Percentiles rank a stretch among this genome's conserved stretches.
Conservation (phyloP, 2,113 vertebrate species). For the Cyprinodon variegatus region DNA sequence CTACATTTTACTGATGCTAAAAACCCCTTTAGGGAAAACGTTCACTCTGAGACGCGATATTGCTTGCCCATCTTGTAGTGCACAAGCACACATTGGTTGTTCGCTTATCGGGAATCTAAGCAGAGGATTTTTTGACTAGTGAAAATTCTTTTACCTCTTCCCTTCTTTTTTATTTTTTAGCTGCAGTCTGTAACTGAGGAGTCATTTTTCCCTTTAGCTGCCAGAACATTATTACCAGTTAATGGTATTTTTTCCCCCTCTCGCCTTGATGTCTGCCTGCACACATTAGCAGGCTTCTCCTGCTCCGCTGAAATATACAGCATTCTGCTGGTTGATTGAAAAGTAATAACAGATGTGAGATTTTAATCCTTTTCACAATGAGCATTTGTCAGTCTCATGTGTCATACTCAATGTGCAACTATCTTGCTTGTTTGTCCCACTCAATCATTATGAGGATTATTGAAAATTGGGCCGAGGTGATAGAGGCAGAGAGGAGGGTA, state of each 20-base stretch:
- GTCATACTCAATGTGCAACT: slow-evolving; percentile 31
- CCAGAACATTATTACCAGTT: slow-evolving; percentile 24
- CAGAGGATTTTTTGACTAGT: too few relatives aligned
- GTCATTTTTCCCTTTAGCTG: slow-evolving; percentile 40
- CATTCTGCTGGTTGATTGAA: slow-evolving; percentile 53
- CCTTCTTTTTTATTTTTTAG: slow-evolving; percentile 15
- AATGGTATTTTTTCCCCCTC: background rate
- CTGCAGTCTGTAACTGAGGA: slow-evolving; percentile 13
- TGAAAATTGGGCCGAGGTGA: slow-evolving; percentile 68
- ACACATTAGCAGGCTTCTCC: slow-evolving; percentile 46
- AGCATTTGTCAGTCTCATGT: slow-evolving; percentile 12
- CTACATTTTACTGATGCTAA: too few relatives aligned
- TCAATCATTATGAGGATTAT: slow-evolving; percentile 33
- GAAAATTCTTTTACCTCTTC: slow-evolving; percentile 9
- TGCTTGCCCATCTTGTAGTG: too few relatives aligned
- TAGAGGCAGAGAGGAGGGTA: slow-evolving; percentile 55
- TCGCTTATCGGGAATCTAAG: too few relatives aligned
- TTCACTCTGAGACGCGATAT: too few relatives aligned
- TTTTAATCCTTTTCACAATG: slow-evolving; percentile 37
- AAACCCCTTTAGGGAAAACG: too few relatives aligned
- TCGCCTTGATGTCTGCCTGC: slow-evolving; percentile 44
- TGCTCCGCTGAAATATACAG: slow-evolving; percentile 20
- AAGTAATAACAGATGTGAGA: slow-evolving; percentile 53
- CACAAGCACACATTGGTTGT: too few relatives aligned
- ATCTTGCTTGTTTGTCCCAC: slow-evolving; percentile 3